These are phyloP conservation scores for Dreissena polymorpha DNA, from an alignment of 1,140 invertebrate species.

Conservation along the genomic window DNA sequence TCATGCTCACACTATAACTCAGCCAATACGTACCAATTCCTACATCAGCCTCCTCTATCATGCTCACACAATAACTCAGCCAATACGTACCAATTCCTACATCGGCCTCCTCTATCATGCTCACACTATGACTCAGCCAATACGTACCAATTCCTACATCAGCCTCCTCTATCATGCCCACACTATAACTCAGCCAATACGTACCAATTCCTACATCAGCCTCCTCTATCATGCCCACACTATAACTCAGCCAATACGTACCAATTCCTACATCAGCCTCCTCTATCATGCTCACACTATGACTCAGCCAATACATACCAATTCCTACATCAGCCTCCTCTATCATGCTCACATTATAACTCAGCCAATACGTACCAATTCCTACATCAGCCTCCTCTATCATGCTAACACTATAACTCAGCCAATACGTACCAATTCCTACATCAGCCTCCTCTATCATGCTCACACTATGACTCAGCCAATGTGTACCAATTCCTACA, in stretches of 20 bases:
- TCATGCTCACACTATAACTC: slow-evolving; percentile 99
- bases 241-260: too few relatives aligned
- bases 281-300: slow-evolving; percentile 99
- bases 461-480: too few relatives aligned
- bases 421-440: too few relatives aligned
- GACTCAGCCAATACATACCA: too few relatives aligned
- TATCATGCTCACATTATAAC: slow-evolving; percentile 99
- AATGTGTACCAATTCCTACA: slow-evolving; percentile 78
- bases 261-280: slow-evolving; percentile 78
- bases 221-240: slow-evolving; percentile 97
- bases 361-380: too few relatives aligned
- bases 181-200: too few relatives aligned
- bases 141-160: slow-evolving; percentile 78
- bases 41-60: slow-evolving; percentile 89
- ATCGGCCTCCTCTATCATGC: slow-evolving; percentile 92
- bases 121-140: too few relatives aligned
- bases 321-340: slow-evolving; percentile 83
- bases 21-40: too few relatives aligned
- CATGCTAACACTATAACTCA: slow-evolving; percentile 99
- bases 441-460: slow-evolving; percentile 91
- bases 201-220: slow-evolving; percentile 78
- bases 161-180: slow-evolving; percentile 95
- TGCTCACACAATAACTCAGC: too few relatives aligned
- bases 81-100: slow-evolving; percentile 78
- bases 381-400: slow-evolving; percentile 86